These are phyloP conservation scores for Lanius collurio DNA, from an alignment of 2,113 vertebrate genomes.

Conservation along the genomic window DNA sequence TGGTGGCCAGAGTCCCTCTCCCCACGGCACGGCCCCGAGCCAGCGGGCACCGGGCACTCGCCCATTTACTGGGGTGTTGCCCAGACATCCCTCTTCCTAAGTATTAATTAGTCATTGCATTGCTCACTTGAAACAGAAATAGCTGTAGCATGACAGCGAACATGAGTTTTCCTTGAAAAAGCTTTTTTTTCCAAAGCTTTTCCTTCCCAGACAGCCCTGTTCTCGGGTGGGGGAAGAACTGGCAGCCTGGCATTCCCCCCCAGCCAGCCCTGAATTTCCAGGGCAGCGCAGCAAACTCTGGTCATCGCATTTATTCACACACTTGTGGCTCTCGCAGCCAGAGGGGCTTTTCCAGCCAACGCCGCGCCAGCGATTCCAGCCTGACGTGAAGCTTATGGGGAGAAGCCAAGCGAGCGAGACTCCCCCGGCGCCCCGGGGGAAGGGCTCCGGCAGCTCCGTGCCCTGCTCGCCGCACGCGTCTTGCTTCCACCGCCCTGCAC, in stretches of 20 bases:
- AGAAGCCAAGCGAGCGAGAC: conserved; percentile 42
- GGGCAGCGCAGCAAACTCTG: neutral
- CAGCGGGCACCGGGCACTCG: neutral
- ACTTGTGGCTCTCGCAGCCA: conserved; percentile 37
- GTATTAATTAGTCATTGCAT: conserved; percentile 39
- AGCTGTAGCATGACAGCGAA: neutral
- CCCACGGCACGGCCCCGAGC: neutral
- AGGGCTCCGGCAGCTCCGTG: neutral
- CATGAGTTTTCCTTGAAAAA: neutral
- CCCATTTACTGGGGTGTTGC: neutral
- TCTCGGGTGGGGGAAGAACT: neutral
- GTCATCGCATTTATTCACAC: conserved; percentile 5
- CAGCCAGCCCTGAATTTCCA: neutral
- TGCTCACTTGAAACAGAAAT: conserved; percentile 35
- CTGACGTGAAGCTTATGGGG: conserved; percentile 37
- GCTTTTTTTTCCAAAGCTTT: neutral
- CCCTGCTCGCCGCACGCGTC: neutral
- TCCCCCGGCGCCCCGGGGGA: neutral
- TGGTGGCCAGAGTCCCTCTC: neutral
- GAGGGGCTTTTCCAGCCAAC: conserved; percentile 43
- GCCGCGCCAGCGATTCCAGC: neutral
- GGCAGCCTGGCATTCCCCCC: neutral
- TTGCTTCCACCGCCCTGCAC: neutral
- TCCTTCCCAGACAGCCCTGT: neutral
- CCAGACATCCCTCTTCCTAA: neutral